Evolutionary conservation across 1,140 invertebrate species (phyloP), one percentile per base, ranked within the genome.

Genomic region (Dendrolimus punctatus): DNA sequence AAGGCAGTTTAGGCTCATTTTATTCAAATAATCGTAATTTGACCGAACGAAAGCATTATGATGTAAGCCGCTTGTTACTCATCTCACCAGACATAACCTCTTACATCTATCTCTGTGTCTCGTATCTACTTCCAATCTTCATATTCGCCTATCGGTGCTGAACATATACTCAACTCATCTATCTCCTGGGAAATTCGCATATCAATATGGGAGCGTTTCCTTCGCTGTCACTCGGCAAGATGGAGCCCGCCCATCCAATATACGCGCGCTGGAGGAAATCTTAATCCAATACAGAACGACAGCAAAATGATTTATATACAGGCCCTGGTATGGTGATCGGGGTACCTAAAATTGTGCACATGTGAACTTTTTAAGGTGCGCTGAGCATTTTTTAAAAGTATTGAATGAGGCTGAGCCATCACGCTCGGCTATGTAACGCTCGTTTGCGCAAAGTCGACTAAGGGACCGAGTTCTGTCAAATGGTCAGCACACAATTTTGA

Each of bases 271-370:
- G 58, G 62, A 54, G 60, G 55, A 84, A 84, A 84, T 84, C 78
- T 84, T 84, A 84, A 84, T 84, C 78, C 76, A 81, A 84, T 84
- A 81, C 72, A 53, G 52, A 50, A 64, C 73, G 80, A 81, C 80
- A 84, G 71, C 73, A 51, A 58, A 73, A 81, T 81, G 78, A 84
- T 84, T 81, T 82, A 80, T 81, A 76, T 62, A 67, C 58, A 49
- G 61, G 23, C 64, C 62, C 55, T 67, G 69, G 68, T 75, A 63
- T 51, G 56, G 46, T 70, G 66, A 75, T 73, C 66, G 55, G 61
- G 53, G 23, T 49, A 52, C 54, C 45, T 80, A 84, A 68, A 55
- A 76, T 73, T 64, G 37, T 44, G 65, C 71, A 66, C 42, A 7
- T 40, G 23, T 9, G 5, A 6, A n/a, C 8, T 45, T 8, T 5